Percentiles rank a stretch among this genome's conserved stretches.
Conservation (phyloP, 2,113 vertebrate species). For the Setophaga petechia region DNA sequence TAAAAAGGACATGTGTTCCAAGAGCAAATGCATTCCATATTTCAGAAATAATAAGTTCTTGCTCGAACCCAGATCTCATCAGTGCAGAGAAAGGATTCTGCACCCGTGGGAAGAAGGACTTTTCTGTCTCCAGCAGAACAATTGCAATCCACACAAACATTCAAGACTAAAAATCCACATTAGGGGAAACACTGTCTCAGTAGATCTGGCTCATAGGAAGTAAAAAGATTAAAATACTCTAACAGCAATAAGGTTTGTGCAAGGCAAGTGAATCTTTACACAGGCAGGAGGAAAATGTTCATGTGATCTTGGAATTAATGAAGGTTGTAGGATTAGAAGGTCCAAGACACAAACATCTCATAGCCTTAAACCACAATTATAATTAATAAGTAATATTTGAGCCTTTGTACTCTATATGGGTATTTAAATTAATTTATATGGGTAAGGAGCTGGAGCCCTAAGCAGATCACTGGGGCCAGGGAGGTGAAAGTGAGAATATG, state of each 20-base stretch:
- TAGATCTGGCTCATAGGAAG: neutral
- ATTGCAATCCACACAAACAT: neutral
- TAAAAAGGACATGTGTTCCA: slow-evolving; percentile 63
- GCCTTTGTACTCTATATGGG: neutral
- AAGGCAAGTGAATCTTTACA: neutral
- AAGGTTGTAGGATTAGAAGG: neutral
- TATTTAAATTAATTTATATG: neutral
- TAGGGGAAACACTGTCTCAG: neutral
- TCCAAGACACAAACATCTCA: neutral
- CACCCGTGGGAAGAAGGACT: neutral
- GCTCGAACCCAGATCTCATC: slow-evolving; percentile 13
- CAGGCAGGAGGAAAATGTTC: neutral
- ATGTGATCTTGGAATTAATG: neutral
- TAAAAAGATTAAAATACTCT: neutral
- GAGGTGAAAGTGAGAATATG: neutral
- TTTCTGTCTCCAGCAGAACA: neutral
- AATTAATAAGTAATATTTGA: neutral
- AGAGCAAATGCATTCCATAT: slow-evolving; percentile 65
- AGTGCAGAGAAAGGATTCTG: neutral
- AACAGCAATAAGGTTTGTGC: neutral
- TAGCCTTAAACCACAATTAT: neutral
- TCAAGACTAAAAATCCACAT: neutral
- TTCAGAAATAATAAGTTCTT: slow-evolving; percentile 59
- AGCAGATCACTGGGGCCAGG: neutral
- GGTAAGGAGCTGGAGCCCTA: neutral